phyloP scores from a whole-genome alignment of 2,113 vertebrate genomes.

The Delphinapterus leucas region DNA sequence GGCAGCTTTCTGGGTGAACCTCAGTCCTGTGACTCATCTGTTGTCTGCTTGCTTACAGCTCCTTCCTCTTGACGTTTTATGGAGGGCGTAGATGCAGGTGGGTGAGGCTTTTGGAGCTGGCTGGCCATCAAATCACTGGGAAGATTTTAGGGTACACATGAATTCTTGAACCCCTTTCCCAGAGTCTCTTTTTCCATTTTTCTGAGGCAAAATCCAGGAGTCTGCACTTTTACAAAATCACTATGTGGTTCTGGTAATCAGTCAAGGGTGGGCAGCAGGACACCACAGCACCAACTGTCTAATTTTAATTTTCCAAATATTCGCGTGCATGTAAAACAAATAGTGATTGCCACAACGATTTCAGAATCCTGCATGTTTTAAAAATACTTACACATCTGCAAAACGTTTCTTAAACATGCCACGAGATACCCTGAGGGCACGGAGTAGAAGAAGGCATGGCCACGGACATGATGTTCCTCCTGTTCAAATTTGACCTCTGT shows the following conservation, averaged over 20 bases:
- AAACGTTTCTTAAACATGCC: neutral
- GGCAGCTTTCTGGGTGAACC: neutral
- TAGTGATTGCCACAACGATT: neutral
- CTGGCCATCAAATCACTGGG: neutral
- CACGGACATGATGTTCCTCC: neutral
- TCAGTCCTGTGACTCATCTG: neutral
- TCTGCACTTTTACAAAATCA: neutral
- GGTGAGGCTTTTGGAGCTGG: neutral
- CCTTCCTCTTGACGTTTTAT: neutral
- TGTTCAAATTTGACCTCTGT: neutral
- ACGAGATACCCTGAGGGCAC: neutral
- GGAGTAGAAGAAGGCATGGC: neutral
- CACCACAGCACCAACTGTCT: neutral
- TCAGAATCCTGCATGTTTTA: neutral
- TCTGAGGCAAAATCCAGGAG: neutral
- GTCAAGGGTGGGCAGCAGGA: neutral
- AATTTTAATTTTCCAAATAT: constrained; percentile 25
- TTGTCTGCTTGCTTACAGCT: neutral
- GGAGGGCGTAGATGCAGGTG: neutral
- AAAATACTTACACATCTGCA: neutral
- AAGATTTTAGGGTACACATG: neutral
- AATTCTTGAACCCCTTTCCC: neutral
- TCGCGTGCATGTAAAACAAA: neutral
- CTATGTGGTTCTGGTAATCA: neutral
- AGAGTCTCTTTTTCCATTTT: neutral